Base-by-base conservation (phyloP, 1,140 invertebrate genomes). In the Drosophila prosaltans region DNA sequence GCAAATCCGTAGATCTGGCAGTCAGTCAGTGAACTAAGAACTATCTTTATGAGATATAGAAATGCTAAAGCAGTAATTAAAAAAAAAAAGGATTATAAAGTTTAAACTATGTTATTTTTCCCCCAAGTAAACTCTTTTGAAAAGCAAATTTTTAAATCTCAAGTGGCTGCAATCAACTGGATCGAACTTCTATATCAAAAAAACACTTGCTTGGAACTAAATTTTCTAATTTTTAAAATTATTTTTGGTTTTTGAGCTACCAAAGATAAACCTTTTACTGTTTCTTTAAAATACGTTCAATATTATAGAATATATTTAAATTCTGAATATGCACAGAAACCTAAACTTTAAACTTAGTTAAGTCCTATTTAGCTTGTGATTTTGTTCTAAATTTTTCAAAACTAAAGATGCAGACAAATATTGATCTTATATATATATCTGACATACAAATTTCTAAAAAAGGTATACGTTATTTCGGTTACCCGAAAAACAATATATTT, bases 391-490 rank as follows among this genome's bases (percentile, higher is more conserved):
- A 16, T 16, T 16, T 16, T 16, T 16, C 16, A 16, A 16, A 21
- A 8, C 16, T 48, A 8, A 48, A 24, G 16, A 8, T 48, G 21
- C 45, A 51, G 45, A 51, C 45, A 51, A 60, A 45, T 55, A 69
- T 70, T 30, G 4, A 4, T 36, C 6, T 6, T 1, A 36, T 36
- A 5, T 36, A 16, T 16, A 16, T 16, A 16, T 16, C 16, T 36
- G 3, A 36, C 4, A 36, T 36, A 36, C 32, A 36, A 1, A 36
- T 36, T 36, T 36, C 32, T 36, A 36, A 75, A 74, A 74, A 48
- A 68, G 45, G 45, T 51, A 51, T 51, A 51, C 45, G 45, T 26
- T 0, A 11, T 51, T 58, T 69, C 72, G 65, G 48, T 60, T 61
- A 6, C 36, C 58, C 51, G 48, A 65, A 65, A 40, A 39, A 2